These are phyloP conservation scores for Pelusios castaneus DNA, from an alignment of 2,113 vertebrate genomes.

Conservation along the genomic window DNA sequence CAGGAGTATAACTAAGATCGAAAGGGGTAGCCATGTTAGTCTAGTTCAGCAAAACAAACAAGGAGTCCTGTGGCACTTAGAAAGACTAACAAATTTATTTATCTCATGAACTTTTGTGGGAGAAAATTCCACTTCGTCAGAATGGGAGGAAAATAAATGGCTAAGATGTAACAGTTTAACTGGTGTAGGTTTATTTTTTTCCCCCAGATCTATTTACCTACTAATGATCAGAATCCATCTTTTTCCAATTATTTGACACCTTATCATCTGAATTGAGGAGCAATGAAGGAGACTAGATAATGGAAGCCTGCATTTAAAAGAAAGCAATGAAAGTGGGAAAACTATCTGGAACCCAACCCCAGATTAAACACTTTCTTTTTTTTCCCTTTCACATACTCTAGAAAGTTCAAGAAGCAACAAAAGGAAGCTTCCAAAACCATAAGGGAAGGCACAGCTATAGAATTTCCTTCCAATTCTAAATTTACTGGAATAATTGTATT, in stretches of 20 bases:
- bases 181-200: neutral
- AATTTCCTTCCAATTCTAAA: neutral
- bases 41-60: too few relatives aligned
- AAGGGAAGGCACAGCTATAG: neutral
- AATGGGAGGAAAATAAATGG: too few relatives aligned
- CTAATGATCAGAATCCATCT: neutral
- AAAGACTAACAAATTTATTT: too few relatives aligned
- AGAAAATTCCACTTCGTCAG: too few relatives aligned
- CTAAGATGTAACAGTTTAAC: neutral
- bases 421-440: neutral
- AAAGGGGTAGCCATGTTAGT: too few relatives aligned
- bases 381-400: neutral
- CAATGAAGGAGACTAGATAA: neutral
- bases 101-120: too few relatives aligned
- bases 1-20: neutral
- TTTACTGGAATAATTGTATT: neutral
- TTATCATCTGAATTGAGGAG: neutral
- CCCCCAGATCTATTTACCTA: neutral
- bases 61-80: too few relatives aligned
- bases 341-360: neutral
- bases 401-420: neutral
- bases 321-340: neutral
- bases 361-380: neutral
- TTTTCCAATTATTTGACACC: neutral
- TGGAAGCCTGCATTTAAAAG: neutral